Percentiles rank a stretch among this genome's conserved stretches.
phyloP scores from a whole-genome alignment of 2,888 invertebrate species.

The Lasioglossum pauxillum region DNA sequence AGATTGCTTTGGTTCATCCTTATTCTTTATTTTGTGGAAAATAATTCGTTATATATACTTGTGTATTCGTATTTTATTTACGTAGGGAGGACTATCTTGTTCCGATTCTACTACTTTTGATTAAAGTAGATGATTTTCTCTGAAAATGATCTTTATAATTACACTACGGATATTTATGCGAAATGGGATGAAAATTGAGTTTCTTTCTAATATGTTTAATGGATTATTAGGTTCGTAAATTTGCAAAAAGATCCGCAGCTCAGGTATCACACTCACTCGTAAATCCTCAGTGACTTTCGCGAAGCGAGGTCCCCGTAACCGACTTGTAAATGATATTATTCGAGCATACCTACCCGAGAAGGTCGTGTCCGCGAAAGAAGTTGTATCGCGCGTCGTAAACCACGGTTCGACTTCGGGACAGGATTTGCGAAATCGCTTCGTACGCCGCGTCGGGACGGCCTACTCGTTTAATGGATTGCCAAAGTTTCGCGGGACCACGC shows the following conservation, averaged over 20 bases:
- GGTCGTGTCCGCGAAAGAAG: constrained; percentile 12
- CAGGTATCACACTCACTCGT: background rate
- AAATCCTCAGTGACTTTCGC: background rate
- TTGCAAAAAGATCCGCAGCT: background rate
- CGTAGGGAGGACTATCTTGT: background rate
- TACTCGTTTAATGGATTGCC: constrained; percentile 53
- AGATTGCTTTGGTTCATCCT: background rate
- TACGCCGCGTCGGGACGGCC: background rate
- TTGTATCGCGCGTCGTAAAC: constrained; percentile 32
- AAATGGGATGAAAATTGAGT: background rate
- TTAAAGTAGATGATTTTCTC: background rate
- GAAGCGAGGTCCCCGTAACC: background rate
- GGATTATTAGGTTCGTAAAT: no score
- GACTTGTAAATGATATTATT: constrained; percentile 24
- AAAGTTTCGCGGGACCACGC: constrained; percentile 32
- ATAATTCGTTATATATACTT: background rate
- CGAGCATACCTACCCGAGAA: constrained; percentile 9
- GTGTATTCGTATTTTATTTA: background rate
- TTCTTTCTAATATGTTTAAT: background rate
- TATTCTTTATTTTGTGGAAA: background rate
- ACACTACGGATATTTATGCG: background rate
- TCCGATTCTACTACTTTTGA: background rate
- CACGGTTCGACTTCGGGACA: constrained; percentile 31
- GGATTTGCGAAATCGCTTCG: constrained; percentile 24
- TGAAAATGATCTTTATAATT: background rate